Conservation (phyloP, 2,113 vertebrate genomes). For the Mus pahari region DNA sequence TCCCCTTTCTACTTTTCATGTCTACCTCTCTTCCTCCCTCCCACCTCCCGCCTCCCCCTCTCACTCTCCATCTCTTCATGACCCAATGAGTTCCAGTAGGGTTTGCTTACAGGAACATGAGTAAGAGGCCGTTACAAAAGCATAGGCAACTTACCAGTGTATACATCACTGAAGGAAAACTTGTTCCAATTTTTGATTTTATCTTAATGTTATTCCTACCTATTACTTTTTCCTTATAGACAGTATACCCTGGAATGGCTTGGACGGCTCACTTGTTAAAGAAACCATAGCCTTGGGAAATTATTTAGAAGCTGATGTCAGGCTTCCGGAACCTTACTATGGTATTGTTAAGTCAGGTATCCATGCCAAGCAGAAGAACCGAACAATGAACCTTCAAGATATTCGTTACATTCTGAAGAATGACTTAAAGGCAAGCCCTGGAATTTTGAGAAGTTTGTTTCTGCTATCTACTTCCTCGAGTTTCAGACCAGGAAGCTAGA, state of each 20-base stretch:
- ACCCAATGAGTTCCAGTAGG: not conserved
- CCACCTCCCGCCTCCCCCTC: too few relatives aligned
- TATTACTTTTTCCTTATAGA: conserved; percentile 83
- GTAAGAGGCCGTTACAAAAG: not conserved
- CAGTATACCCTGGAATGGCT: conserved; percentile 86
- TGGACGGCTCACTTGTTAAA: conserved; percentile 84
- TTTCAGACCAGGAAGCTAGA: not conserved
- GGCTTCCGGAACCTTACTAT: conserved; percentile 86
- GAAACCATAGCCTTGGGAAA: conserved; percentile 82
- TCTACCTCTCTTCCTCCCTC: not conserved
- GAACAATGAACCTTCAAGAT: conserved; percentile 87
- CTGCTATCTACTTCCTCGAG: not conserved
- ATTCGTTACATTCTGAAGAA: conserved; percentile 88
- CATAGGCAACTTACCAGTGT: not conserved
- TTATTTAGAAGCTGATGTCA: conserved; percentile 85
- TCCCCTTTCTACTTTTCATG: not conserved
- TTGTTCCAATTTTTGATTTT: not conserved
- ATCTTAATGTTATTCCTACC: conserved; percentile 37
- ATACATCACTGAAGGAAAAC: not conserved
- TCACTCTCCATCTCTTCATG: not conserved
- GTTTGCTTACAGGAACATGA: not conserved
- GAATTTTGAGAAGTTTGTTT: conserved; percentile 41
- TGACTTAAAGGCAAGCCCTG: conserved; percentile 86
- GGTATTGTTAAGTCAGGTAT: conserved; percentile 85
- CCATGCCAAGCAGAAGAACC: conserved; percentile 83